Base-by-base conservation (phyloP, 1,140 invertebrate species). In the Gonioctena quinquepunctata region DNA sequence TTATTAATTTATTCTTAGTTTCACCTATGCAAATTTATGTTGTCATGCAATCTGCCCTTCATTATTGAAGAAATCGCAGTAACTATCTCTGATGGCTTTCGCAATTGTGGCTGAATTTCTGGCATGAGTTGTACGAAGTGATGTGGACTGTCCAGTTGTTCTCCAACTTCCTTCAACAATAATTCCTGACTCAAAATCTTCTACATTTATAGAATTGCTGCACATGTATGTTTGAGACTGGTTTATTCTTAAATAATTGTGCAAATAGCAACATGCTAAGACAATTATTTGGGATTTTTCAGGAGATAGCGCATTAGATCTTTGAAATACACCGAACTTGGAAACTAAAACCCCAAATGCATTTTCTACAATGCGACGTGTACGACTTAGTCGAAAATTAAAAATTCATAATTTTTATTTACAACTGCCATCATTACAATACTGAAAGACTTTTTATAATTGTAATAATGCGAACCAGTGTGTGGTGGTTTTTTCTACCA, bases 401-500 rank as follows among this genome's bases (percentile, higher is more conserved):
- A 74, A 74, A 16, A 68, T 72, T 76, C 69, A 66, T 81, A 84
- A 28, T 79, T 75, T 3, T 68, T 68, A 79, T 81, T 76, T 4
- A 69, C 76, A 16, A 80, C 68, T 23, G 81, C 82, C 66, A 85
- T 26, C 8, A 84, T 67, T 16, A 84, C 77, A 59, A 72, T 42
- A 25, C 70, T 72, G 26, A 69, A 52, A 33, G 28, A 49, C 84
- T 28, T 3, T 28, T 28, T 28, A 28, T 28, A 28, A 28, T 28
- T 28, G 27, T 28, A 28, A 4, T 8, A 28, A 8, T 28, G 8
- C 8, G 27, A 28, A 4, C 27, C 8, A 4, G 27, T 28, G 8
- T 28, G 27, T 28, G 27, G 27, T 4, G 27, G 27, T 28, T 28
- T 28, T 28, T 28, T 28, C 3, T 33, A 33, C 27, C 6, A 13